Evolutionary conservation across 2,113 vertebrate genomes (phyloP).

Genomic region (Arizona elegans): DNA sequence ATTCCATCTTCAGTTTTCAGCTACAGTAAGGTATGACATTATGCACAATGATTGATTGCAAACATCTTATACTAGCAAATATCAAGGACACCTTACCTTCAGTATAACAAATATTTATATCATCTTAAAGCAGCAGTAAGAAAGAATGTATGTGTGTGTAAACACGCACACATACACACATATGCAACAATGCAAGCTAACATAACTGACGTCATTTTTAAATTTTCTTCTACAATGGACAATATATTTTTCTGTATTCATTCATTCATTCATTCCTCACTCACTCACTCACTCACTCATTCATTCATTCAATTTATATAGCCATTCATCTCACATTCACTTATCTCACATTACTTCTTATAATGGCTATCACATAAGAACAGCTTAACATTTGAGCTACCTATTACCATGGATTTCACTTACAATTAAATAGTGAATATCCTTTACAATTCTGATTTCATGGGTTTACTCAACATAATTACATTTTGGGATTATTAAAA

Average conservation of each 20-base stretch:
- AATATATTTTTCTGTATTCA: not conserved
- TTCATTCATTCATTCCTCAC: not conserved
- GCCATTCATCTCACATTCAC: not conserved
- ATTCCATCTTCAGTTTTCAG: not conserved
- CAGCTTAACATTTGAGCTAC: not conserved
- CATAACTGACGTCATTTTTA: not conserved
- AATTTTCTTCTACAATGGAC: not conserved
- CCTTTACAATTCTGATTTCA: not conserved
- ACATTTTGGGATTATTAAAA: not conserved
- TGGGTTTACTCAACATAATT: not conserved
- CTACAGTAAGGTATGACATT: not conserved
- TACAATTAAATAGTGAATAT: not conserved
- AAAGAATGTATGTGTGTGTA: accelerated
- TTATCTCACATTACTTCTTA: not conserved
- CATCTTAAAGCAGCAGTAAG: not conserved
- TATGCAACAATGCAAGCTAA: not conserved
- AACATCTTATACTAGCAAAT: not conserved
- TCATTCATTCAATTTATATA: not conserved
- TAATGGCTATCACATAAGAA: not conserved
- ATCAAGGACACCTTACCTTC: not conserved
- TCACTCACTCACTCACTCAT: not conserved
- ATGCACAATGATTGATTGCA: slow-evolving; percentile 1
- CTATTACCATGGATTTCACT: not conserved
- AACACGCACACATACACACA: not conserved
- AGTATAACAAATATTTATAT: not conserved